Base-by-base conservation (phyloP, 2,113 vertebrate genomes). In the Solea senegalensis region DNA sequence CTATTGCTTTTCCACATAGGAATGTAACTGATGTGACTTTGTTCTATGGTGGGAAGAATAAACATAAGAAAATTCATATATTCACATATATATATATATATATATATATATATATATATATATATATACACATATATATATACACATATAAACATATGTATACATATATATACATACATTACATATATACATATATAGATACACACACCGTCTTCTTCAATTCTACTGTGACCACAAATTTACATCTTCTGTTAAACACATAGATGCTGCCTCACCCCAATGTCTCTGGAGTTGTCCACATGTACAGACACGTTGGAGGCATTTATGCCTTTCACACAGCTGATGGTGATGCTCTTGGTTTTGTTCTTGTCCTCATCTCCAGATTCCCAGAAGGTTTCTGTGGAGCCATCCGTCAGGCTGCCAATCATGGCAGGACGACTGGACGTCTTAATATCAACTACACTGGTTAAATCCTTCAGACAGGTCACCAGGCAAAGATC, bases 361-460 rank as follows among this genome's bases (percentile, higher is more conserved):
- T 99, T 99, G 92, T 99, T 99, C 91, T 99, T 99, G 88, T 99
- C 97, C 86, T 99, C 97, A 77, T 99, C 98, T 84, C 98, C 98
- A 41, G 98, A 99, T 68, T 99, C 98, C 98, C 98, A 99, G 88
- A 99, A 99, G 0, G 98, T 99, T 93, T 99, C 98, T 1, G 98
- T 99, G 67, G 98, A 99, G 15, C 98, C 95, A 69, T 99, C 98
- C 26, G 98, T 99, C 72, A 99, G 93, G 88, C 98, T 99, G 85
- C 98, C 98, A 11, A 99, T 99, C 98, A 99, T 99, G 66, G 98
- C 98, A 59, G 98, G 98, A 50, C 98, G 94, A 83, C 97, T 99
- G 16, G 98, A 99, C 2, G 98, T 99, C 92, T 99, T 99, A 79
- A 99, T 97, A 87, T 99, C 98, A 76, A 98, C 95, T 27, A 98